Evolutionary conservation across 2,888 invertebrate genomes (phyloP), one percentile per base, ranked within the genome.

Genomic region (Drosophila meridiana): DNA sequence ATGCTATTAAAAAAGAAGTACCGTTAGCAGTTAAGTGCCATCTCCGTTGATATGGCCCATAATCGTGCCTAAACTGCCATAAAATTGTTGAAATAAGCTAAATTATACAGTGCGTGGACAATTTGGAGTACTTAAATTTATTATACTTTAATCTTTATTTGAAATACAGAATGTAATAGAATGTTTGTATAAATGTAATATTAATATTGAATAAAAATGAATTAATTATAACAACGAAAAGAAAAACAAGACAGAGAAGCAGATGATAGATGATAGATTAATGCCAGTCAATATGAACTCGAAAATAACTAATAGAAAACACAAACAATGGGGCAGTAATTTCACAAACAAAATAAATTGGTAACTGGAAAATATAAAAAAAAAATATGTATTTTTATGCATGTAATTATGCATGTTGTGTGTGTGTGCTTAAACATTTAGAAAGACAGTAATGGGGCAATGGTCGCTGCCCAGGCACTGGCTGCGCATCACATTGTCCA

Each of bases 401-500:
- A 61, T 26, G 36, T 36, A 36, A 0, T 32, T 42, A 50, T 43
- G 53, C 26, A 36, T 52, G 26, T 20, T 26, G 8, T 30, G 13
- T 36, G 6, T 26, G 14, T 38, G 13, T 28, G 45, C 4, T 90
- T 92, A 93, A 73, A 92, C 78, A 89, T 96, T 95, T 59, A 97
- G 91, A 90, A 96, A 96, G 53, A 98, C 94, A 45, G 97, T 95
- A 80, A 99, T 95, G 0, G 99, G 99, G 92, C 99, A 99, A 93
- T 99, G 99, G 93, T 99, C 99, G 91, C 98, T 99, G 45, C 99
- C 99, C 91, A 95, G 95, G 5, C 99, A 96, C 78, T 96, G 94
- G 64, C 94, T 95, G 56, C 98, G 95, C 80, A 99, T 98, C 30
- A 96, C 94, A 91, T 95, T 97, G 93, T 99, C 99, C 91, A 98